Evolutionary conservation across 2,113 vertebrate genomes (phyloP), one percentile per base, ranked within the genome.

Genomic region (Azemiops feae): DNA sequence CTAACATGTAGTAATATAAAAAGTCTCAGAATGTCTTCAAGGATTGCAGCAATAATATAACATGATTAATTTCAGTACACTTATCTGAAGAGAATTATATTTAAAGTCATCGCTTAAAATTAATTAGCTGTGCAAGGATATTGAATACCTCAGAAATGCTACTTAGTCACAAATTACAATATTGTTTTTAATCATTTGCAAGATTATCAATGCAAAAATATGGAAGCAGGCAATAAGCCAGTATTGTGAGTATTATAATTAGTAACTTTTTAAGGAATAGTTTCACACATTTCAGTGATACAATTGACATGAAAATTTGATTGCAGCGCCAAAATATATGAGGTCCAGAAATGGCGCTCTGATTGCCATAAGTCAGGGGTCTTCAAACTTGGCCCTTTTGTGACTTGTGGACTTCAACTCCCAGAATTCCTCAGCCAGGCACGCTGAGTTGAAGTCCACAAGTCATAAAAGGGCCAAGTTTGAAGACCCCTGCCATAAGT

Each of bases 1-100:
- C 16, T 94, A 97, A 94, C 96, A 93, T 94, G 23, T 95, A 95
- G 93, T 85, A 95, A 93, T 89, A 94, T 94, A 95, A 96, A 97
- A 97, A 91, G 91, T 93, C 94, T 95, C 95, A 92, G 94, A 96
- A 94, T 60, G 87, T 92, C 92, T 64, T 95, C 60, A 90, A 90
- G 92, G 93, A 96, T 53, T 95, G 89, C 94, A 95, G 92, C 85
- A 93, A 92, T 95, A 93, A 96, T 95, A 22, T 57, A 88, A 60
- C 22, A 11, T 6, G 23, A 95, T 89, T 96, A 92, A 55, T 43
- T 95, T 92, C 88, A 94, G 93, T 85, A 86, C 53, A 8, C 57
- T 81, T 89, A 52, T 55, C 23, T 85, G 85, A 90, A 55, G 86
- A 47, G 22, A 47, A 39, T 18, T 50, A 85, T 92, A 55, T 89